Evolutionary conservation across 2,797 vertebrate genomes (phyloP).

Genomic region (Meda fulgida): DNA sequence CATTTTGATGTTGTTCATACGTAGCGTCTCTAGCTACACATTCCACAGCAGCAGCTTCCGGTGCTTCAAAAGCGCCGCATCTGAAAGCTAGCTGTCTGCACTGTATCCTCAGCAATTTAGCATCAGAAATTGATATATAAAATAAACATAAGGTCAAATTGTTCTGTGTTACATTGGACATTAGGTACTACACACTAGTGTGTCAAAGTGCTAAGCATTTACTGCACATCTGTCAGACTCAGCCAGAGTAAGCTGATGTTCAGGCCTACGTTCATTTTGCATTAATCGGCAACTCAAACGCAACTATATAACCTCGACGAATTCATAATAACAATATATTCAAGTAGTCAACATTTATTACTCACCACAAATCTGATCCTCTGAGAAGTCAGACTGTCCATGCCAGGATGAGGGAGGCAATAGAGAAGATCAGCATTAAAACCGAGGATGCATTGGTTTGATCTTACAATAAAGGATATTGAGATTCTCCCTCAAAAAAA

Average conservation of each 20-base stretch:
- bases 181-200: neutral
- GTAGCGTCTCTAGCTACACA: constrained; percentile 50
- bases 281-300: neutral
- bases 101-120: neutral
- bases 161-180: neutral
- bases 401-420: constrained; percentile 1
- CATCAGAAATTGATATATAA: neutral
- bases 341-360: constrained; percentile 43
- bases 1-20: neutral
- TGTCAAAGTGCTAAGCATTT: neutral
- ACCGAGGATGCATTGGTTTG: constrained; percentile 23
- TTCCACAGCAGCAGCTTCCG: constrained; percentile 42
- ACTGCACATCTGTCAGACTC: constrained; percentile 2
- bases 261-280: constrained; percentile 15
- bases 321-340: neutral
- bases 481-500: neutral
- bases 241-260: neutral
- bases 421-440: constrained; percentile 11
- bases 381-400: constrained; percentile 80
- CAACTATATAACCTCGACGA: neutral
- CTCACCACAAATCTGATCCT: constrained; percentile 83
- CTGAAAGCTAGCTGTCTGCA: neutral
- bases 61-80: constrained; percentile 33
- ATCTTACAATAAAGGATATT: neutral
- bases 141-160: neutral